phyloP scores from a whole-genome alignment of 2,888 invertebrate genomes.

The Ischnura elegans region DNA sequence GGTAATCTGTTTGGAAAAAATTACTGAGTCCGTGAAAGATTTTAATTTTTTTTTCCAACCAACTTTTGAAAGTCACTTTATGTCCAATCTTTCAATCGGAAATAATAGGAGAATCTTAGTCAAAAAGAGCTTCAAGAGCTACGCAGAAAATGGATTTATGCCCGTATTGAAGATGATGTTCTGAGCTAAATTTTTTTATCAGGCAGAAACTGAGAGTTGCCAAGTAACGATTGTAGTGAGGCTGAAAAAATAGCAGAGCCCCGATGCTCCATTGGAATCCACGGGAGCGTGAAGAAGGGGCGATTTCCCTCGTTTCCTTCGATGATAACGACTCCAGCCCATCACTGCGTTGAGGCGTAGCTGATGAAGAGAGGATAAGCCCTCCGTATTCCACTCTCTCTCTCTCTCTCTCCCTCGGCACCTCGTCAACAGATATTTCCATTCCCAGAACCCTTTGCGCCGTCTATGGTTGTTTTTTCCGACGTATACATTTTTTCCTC shows the following conservation, averaged over 20 bases:
- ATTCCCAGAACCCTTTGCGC: background rate
- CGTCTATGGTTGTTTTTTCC: background rate
- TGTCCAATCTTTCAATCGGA: background rate
- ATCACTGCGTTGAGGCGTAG: constrained; percentile 31
- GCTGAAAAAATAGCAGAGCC: constrained; percentile 32
- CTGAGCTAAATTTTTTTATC: background rate
- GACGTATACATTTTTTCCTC: background rate
- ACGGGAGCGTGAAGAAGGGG: constrained; percentile 41
- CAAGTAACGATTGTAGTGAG: constrained; percentile 53
- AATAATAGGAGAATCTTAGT: background rate
- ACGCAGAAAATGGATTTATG: background rate
- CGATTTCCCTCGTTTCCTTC: background rate
- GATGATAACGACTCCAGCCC: constrained; percentile 42
- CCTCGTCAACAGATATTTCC: background rate
- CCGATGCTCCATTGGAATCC: constrained; percentile 34
- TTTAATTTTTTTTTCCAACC: background rate
- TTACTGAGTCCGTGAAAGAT: background rate
- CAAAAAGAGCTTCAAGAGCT: background rate
- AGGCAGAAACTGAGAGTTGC: background rate
- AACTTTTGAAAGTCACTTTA: background rate
- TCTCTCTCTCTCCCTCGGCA: background rate
- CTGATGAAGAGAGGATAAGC: constrained; percentile 37
- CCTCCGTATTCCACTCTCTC: background rate
- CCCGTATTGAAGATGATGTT: background rate
- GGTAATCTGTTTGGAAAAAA: background rate